Conservation (phyloP, 2,888 invertebrate genomes). For the Apamea monoglypha region DNA sequence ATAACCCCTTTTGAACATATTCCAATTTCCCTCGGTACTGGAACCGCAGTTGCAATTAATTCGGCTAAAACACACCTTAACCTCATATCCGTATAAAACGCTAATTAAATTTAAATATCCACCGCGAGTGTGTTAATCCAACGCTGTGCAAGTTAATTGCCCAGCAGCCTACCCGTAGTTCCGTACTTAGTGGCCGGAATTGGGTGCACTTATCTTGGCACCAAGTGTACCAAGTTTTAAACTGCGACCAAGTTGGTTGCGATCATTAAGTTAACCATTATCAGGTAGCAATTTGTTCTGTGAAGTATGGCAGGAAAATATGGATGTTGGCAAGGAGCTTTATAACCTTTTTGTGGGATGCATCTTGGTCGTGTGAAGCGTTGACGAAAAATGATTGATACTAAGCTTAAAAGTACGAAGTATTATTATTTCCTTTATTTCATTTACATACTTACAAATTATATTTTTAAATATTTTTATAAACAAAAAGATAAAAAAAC, state of each 20-base stretch:
- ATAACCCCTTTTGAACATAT: not conserved
- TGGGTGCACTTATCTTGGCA: constrained; percentile 56
- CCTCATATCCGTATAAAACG: constrained; percentile 22
- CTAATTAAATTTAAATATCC: constrained; percentile 49
- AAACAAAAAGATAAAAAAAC: too few species aligned
- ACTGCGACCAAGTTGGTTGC: constrained; percentile 29
- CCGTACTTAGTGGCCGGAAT: constrained; percentile 57
- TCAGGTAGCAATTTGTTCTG: constrained; percentile 28
- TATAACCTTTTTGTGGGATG: too few species aligned
- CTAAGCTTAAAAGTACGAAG: too few species aligned
- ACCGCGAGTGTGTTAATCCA: constrained; percentile 36
- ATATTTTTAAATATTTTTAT: too few species aligned
- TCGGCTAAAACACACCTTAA: not conserved
- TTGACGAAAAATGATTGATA: too few species aligned
- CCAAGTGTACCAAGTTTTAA: constrained; percentile 44
- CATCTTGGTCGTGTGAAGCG: not conserved
- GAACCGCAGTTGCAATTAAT: constrained; percentile 9
- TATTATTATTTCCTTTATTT: too few species aligned
- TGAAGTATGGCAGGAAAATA: not conserved
- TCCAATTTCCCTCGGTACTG: not conserved
- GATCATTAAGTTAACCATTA: constrained; percentile 39
- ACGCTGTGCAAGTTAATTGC: constrained; percentile 41
- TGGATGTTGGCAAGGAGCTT: not conserved
- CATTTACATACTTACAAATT: too few species aligned
- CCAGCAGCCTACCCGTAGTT: constrained; percentile 17